Conservation (phyloP, 2,888 invertebrate genomes). For the Lasioglossum leucozonium region DNA sequence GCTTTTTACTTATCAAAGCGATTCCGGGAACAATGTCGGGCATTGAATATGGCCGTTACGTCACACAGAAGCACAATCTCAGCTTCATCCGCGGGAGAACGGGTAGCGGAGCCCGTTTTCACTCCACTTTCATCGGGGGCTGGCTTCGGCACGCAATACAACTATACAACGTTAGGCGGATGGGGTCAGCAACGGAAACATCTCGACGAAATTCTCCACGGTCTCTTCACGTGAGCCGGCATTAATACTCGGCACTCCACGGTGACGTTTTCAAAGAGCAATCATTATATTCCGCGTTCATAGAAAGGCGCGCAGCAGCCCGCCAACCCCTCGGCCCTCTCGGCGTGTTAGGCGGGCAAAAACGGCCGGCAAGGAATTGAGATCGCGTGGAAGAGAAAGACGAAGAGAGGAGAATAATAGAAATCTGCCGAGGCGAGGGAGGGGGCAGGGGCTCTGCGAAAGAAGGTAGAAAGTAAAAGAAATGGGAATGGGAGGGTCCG, state of each 20-base stretch:
- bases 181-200: constrained; percentile 60
- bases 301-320: constrained; percentile 61
- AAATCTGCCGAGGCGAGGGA: constrained; percentile 1
- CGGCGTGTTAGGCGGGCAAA: constrained; percentile 56
- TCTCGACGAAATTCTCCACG: constrained; percentile 68
- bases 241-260: constrained; percentile 67
- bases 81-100: constrained; percentile 37
- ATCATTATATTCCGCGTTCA: constrained; percentile 73
- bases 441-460: background rate
- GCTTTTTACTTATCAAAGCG: constrained; percentile 48
- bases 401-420: constrained; percentile 39
- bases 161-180: constrained; percentile 34
- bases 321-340: constrained; percentile 26
- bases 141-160: constrained; percentile 57
- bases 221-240: constrained; percentile 54
- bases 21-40: constrained; percentile 36
- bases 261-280: constrained; percentile 76
- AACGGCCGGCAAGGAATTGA: constrained; percentile 49
- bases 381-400: constrained; percentile 17
- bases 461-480: constrained; percentile 23
- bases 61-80: constrained; percentile 55
- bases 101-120: background rate
- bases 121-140: constrained; percentile 36
- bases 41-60: constrained; percentile 55
- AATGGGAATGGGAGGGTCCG: constrained; percentile 9